Evolutionary conservation across 2,113 vertebrate species (phyloP), one percentile per base, ranked within the genome.

Genomic region (Psammodynastes pulverulentus): DNA sequence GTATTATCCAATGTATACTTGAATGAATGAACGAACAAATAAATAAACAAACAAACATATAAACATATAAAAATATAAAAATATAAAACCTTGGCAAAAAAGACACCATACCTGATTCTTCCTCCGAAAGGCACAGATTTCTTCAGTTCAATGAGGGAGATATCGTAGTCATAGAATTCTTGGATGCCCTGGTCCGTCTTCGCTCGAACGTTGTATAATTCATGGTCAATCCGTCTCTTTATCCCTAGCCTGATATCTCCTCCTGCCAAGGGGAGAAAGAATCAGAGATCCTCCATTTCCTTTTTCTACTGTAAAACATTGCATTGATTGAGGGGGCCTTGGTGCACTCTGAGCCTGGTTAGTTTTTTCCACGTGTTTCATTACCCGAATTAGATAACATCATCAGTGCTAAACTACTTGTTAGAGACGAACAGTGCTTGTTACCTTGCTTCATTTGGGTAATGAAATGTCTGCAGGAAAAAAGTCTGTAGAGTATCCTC

Each of bases 141-240:
- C 43, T 94, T 91, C 88, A 98, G 54, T 92, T 97, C 95, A 2
- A 98, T 87, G 62, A 98, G 94, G 54, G 98, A 98, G 0, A 98
- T 96, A 86, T 98, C 98, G 5, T 98, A 97, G 34, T 98, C 98
- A 0, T 98, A 98, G 95, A 98, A 98, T 94, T 98, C 98, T 0
- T 29, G 88, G 3, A 98, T 97, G 0, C 97, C 97, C 93, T 97
- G 97, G 56, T 90, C 13, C 92, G 5, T 85, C 23, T 98, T 98
- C 0, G 96, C 95, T 0, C 4, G 54, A 86, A 93, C 51, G n/a
- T 98, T 89, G 84, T 97, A 98, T 1, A 93, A 49, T 0, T 96
- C 93, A 85, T 98, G 96, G 7, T 96, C 91, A 34, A 97, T 91
- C 4, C 95, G 94, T 13, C 34, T 29, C 89, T 96, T 95, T 46